A percentile compares a stretch with the other conserved stretches of the same genome.
Conservation (phyloP, 2,888 invertebrate genomes). For the Hirtodrosophila histrioides region DNA sequence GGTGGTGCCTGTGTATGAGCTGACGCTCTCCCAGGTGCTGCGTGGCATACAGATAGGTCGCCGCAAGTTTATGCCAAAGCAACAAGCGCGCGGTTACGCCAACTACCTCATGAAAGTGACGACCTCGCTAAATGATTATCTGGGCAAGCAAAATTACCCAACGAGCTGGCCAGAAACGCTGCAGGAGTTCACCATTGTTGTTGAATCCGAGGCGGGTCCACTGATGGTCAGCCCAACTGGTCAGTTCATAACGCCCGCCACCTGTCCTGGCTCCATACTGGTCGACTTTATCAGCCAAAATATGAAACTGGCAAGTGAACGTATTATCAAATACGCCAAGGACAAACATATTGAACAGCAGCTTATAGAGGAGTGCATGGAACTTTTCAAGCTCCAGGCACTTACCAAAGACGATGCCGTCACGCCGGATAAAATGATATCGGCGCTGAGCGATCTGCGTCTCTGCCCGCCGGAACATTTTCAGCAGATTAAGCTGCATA, state of each 20-base stretch:
- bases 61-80: slow-evolving; percentile 95
- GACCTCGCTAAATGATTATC: slow-evolving; percentile 92
- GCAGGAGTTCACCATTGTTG: slow-evolving; percentile 87
- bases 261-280: slow-evolving; percentile 94
- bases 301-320: slow-evolving; percentile 89
- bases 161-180: slow-evolving; percentile 90
- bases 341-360: slow-evolving; percentile 92
- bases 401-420: slow-evolving; percentile 95
- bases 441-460: slow-evolving; percentile 91
- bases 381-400: slow-evolving; percentile 88
- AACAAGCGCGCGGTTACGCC: slow-evolving; percentile 94
- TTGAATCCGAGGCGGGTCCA: slow-evolving; percentile 94
- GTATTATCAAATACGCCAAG: slow-evolving; percentile 86
- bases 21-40: slow-evolving; percentile 92
- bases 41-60: slow-evolving; percentile 93
- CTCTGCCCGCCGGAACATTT: slow-evolving; percentile 85
- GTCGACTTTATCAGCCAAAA: slow-evolving; percentile 93
- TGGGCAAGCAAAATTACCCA: slow-evolving; percentile 88
- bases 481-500: slow-evolving; percentile 88
- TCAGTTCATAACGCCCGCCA: slow-evolving; percentile 95
- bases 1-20: slow-evolving; percentile 93
- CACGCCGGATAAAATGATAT: slow-evolving; percentile 94
- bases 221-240: slow-evolving; percentile 97
- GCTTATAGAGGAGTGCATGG: slow-evolving; percentile 88
- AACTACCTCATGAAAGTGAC: slow-evolving; percentile 92